Base-by-base conservation (phyloP, 2,888 invertebrate species). In the Metopia argyrocephala region DNA sequence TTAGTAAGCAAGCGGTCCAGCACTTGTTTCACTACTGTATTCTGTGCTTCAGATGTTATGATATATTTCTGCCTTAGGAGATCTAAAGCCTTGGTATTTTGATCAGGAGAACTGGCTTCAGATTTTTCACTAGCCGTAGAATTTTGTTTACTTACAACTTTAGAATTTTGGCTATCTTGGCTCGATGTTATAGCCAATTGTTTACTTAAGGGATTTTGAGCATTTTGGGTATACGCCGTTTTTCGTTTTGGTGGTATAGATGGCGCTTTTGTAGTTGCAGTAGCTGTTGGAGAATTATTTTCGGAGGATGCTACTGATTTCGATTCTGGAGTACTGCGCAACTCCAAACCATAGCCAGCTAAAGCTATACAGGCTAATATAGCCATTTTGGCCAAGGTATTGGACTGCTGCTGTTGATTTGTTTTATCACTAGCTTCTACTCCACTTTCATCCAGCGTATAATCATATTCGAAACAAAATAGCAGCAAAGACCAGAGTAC, bases 381-480 rank as follows among this genome's bases (percentile, higher is more conserved):
- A 64, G 97, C 95, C 87, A 96, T 93, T 89, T 96, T 95, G 0
- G 99, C 98, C 84, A 99, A 92, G 85, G 95, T 94, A 89, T 99
- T 99, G n/a, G 96, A 94, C 23, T 96, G 93, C 91, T 98, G 97
- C 93, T 98, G 94, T 71, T 96, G 95, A 90, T 98, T 98, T 3
- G 95, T 94, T 65, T 96, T 94, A 86, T 95, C 95, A 84, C 93
- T 94, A 25, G 94, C 94, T 85, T 96, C 95, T 0, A 98, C 96
- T 0, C 98, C 99, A 65, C 98, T 97, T 91, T 99, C 99, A 76
- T 98, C 96, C 84, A 99, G 92, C 4, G 99, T 99, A 91, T 95
- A 99, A 91, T 99, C 99, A 90, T 98, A 99, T 80, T 95, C 95
- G 90, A 99, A 97, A 89, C 96, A 94, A 85, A 96, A 96, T 0